Evolutionary conservation across 2,888 invertebrate species (phyloP).

Genomic region (Lottia scabra): DNA sequence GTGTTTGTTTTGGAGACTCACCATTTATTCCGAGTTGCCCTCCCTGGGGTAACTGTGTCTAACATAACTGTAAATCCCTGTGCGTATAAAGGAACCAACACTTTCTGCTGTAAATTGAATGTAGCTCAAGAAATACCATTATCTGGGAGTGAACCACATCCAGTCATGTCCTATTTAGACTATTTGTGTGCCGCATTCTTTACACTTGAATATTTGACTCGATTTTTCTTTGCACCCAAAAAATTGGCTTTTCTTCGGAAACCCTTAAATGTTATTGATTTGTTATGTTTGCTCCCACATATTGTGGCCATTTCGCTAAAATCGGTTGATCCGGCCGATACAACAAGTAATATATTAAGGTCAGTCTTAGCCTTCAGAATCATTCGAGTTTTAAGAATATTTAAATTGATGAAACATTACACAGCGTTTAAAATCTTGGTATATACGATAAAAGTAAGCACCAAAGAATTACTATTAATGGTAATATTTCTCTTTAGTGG

Average conservation of each 20-base stretch:
- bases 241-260: slow-evolving; percentile 54
- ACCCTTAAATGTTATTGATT: slow-evolving; percentile 64
- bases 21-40: slow-evolving; percentile 56
- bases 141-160: slow-evolving; percentile 52
- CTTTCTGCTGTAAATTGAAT: slow-evolving; percentile 30
- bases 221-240: slow-evolving; percentile 52
- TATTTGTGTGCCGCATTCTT: slow-evolving; percentile 62
- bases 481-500: slow-evolving; percentile 66
- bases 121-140: slow-evolving; percentile 23
- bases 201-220: slow-evolving; percentile 54
- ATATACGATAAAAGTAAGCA: slow-evolving; percentile 65
- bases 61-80: slow-evolving; percentile 9
- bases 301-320: slow-evolving; percentile 59
- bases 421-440: slow-evolving; percentile 67
- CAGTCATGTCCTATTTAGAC: slow-evolving; percentile 57
- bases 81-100: slow-evolving; percentile 8
- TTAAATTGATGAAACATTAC: slow-evolving; percentile 69
- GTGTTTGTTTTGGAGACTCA: slow-evolving; percentile 66
- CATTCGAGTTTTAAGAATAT: slow-evolving; percentile 64
- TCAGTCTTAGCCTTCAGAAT: slow-evolving; percentile 59
- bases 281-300: slow-evolving; percentile 64
- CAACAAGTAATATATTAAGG: slow-evolving; percentile 50
- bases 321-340: slow-evolving; percentile 46
- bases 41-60: slow-evolving; percentile 35
- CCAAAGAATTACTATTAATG: slow-evolving; percentile 65